A percentile compares a stretch with the other conserved stretches of the same genome.
These are phyloP conservation scores for Drosophila auraria DNA, from an alignment of 1,140 invertebrate species.

Conservation along the genomic window DNA sequence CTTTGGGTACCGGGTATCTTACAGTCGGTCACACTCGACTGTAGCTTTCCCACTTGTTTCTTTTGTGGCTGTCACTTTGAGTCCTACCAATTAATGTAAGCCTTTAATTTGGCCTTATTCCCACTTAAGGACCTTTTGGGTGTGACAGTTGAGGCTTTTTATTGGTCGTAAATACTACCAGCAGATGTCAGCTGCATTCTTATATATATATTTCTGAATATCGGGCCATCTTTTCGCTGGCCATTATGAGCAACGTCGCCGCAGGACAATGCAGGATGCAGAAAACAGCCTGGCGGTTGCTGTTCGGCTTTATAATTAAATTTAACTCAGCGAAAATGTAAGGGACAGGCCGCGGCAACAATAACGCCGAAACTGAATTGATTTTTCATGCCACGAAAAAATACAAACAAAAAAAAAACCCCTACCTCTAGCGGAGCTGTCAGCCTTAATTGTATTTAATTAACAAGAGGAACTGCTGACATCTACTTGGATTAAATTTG, in stretches of 20 bases:
- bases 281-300: constrained; percentile 15
- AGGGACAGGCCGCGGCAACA: constrained; percentile 17
- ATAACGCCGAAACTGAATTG: constrained; percentile 27
- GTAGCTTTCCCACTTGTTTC: no score
- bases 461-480: constrained; percentile 50
- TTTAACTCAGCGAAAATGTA: constrained; percentile 45
- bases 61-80: no score
- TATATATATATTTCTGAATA: constrained; percentile 2
- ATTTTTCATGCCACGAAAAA: constrained; percentile 42
- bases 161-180: constrained; percentile 45
- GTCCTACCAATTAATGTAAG: background rate
- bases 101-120: constrained; percentile 25
- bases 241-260: constrained; percentile 48
- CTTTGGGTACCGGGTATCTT: no score
- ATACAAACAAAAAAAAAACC: background rate
- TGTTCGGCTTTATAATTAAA: constrained; percentile 64
- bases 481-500: constrained; percentile 56
- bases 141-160: constrained; percentile 35
- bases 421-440: constrained; percentile 26
- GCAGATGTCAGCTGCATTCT: constrained; percentile 43
- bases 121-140: background rate
- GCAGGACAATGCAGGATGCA: constrained; percentile 37
- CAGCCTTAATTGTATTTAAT: constrained; percentile 65
- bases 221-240: constrained; percentile 13
- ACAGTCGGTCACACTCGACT: no score